Evolutionary conservation across 2,888 invertebrate genomes (phyloP), one percentile per base, ranked within the genome.

Genomic region (Junonia oenone): DNA sequence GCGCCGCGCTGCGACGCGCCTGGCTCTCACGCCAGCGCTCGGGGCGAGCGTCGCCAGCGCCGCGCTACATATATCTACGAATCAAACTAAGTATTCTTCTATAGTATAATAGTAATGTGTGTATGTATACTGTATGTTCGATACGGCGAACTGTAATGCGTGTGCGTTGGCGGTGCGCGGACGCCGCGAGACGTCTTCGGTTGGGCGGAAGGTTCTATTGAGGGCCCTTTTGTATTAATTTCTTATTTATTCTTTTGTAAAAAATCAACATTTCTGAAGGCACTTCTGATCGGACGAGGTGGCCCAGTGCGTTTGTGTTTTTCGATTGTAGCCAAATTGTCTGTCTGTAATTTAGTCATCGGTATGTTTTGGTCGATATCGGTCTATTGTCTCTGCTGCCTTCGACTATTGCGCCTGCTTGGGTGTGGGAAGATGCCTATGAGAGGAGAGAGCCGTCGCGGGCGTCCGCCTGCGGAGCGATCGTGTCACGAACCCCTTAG

Each of bases 271-370:
- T 79, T 95, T 87, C 93, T 95, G 96, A 96, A 96, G 96, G 96
- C 96, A 96, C 96, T 96, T 96, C 93, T 94, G 94, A 94, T 94
- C 95, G 96, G 96, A 96, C 96, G 95, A 95, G 93, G 93, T 94
- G 96, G 96, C 95, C 96, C 95, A 95, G 94, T 94, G 94, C 91
- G 90, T 92, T 92, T 91, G 92, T 92, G 92, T 92, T 33, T 3
- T 91, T 61, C 40, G 64, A 91, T 56, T 72, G 67, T 68, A 73
- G 65, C 72, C 75, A 68, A 80, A 61, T 68, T 71, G 66, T 66
- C 64, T 62, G 52, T 57, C 49, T 58, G 57, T 58, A 51, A 69
- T 69, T 73, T 78, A 71, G 60, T 63, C 56, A 64, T 59, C 54
- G 46, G 60, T 64, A 55, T 64, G 64, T 63, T 63, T 72, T 74